phyloP scores from a whole-genome alignment of 1,140 invertebrate genomes.

The Ceratoteleas bidentatus region DNA sequence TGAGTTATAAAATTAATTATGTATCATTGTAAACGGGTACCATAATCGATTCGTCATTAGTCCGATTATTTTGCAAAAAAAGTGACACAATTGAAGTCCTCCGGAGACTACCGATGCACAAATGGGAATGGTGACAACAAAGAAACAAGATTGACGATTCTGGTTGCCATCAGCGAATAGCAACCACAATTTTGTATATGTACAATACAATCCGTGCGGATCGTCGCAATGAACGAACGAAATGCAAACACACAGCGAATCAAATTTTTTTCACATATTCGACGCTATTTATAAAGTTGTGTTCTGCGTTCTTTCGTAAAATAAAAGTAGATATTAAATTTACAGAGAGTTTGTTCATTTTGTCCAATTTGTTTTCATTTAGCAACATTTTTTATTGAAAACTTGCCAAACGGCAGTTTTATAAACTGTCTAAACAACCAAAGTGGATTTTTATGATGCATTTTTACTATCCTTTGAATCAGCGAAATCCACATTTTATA shows the following conservation, averaged over 20 bases:
- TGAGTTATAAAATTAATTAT: no score
- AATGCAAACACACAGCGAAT: conserved; percentile 50
- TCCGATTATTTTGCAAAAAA: no score
- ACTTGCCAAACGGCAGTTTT: background rate
- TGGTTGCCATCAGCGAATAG: conserved; percentile 14
- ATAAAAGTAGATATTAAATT: conserved; percentile 69
- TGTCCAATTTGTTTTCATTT: background rate
- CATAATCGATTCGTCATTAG: no score
- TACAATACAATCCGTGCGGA: conserved; percentile 22
- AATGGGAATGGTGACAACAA: conserved; percentile 10
- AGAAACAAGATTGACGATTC: conserved; percentile 5
- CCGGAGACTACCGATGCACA: conserved; percentile 20
- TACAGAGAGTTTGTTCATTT: conserved; percentile 1
- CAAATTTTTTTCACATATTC: conserved; percentile 60
- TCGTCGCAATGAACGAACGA: conserved; percentile 17
- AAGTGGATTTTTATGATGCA: no score
- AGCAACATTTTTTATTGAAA: background rate
- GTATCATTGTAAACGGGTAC: no score
- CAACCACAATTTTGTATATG: conserved; percentile 27
- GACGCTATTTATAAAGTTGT: conserved; percentile 65
- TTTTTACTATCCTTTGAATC: no score
- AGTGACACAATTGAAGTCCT: background rate
- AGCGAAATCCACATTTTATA: no score
- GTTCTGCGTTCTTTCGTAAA: conserved; percentile 75
- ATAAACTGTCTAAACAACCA: no score